Base-by-base conservation (phyloP, 1,140 invertebrate genomes). In the Pseudomyrmex concolor region DNA sequence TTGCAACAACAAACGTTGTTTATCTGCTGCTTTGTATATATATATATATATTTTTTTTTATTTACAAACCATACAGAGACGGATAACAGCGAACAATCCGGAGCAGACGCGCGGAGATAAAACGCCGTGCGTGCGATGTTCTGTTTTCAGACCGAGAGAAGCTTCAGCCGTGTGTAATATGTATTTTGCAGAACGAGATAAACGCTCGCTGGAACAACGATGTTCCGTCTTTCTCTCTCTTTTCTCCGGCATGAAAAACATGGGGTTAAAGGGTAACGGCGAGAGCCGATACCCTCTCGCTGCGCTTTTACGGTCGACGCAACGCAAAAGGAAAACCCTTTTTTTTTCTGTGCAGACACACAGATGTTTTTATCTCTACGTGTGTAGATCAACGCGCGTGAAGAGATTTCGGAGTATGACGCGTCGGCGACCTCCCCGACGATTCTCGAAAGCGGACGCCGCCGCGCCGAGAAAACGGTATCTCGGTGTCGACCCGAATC, bases 181-280 rank as follows among this genome's bases (percentile, higher is more conserved):
- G n/a, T 2, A 63, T 62, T 10, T 19, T 15, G 45, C 48, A 12
- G 8, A 66, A 54, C 25, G 22, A 66, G 19, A 57, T 50, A 57
- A 68, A 15, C 34, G 34, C 34, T 48, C 76, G 12, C 22, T 34
- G 54, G 12, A 68, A 62, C 77, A 22, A 19, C 25, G 67, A 13
- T 10, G 54, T 59, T 82, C 25, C 4, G 5, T 34, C 34, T 34
- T 0, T 34, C 34, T 34, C 34, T 34, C 34, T 34, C 5, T 34
- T 5, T 34, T 5, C 34, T 34, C 34, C 15, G 17, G 13, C 25
- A 66, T 8, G 4, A 59, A 48, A 67, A 70, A 70, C 5, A 60
- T 2, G 22, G n/a, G 43, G 43, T 68, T 55, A 71, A 71, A 50
- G 55, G 54, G 12, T 48, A 48, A 15, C 9, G 4, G 4, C 22